phyloP scores from a whole-genome alignment of 2,888 invertebrate genomes.

The Amphimallon solstitiale region DNA sequence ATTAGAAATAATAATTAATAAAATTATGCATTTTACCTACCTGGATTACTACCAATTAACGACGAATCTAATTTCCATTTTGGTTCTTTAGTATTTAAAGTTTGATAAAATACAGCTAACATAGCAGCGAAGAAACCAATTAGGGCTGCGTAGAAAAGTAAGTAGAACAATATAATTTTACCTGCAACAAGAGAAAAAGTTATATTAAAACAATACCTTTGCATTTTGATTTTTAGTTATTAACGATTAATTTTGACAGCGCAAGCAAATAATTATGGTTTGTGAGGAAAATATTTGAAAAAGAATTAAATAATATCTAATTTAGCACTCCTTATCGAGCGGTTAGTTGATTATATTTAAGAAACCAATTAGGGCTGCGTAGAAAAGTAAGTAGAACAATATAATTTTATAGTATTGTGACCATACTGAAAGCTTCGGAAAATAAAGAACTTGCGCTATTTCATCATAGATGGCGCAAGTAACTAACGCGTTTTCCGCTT shows the following conservation, averaged over 20 bases:
- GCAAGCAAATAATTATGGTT: too few relatives aligned
- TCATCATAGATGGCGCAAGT: too few relatives aligned
- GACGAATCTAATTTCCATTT: constrained; percentile 91
- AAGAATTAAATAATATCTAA: too few relatives aligned
- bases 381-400: constrained; percentile 96
- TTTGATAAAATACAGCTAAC: constrained; percentile 94
- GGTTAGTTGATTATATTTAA: too few relatives aligned
- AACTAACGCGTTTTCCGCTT: too few relatives aligned
- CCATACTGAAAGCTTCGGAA: too few relatives aligned
- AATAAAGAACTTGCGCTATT: too few relatives aligned
- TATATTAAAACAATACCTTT: constrained; percentile 14
- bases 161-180: constrained; percentile 95
- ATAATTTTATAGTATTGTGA: too few relatives aligned
- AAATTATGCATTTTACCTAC: constrained; percentile 63
- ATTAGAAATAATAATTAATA: neutral
- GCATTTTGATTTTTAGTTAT: too few relatives aligned
- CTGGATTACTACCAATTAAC: constrained; percentile 94
- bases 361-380: constrained; percentile 90
- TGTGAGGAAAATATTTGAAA: too few relatives aligned
- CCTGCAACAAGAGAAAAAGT: constrained; percentile 71
- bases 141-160: constrained; percentile 93
- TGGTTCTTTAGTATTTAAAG: constrained; percentile 84
- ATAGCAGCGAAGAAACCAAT: constrained; percentile 95
- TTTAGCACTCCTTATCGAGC: too few relatives aligned
- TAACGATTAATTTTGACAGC: too few relatives aligned